A percentile compares a stretch with the other conserved stretches of the same genome.
Conservation (phyloP, 92 coral and sea anemone genomes). For the Epizoanthus illoricatus region DNA sequence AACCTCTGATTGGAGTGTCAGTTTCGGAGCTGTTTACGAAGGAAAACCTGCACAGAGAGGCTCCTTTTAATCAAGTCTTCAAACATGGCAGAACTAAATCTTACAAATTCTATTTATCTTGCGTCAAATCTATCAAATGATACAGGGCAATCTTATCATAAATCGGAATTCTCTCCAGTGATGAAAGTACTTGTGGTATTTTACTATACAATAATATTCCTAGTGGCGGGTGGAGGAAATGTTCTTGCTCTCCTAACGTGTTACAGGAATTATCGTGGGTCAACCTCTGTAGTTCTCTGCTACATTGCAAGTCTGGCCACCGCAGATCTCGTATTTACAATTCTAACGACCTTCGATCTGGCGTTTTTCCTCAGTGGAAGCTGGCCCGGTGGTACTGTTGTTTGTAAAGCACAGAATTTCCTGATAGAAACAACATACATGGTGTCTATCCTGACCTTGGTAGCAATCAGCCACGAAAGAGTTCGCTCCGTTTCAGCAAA, state of each 20-base stretch:
- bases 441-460: constrained; percentile 32
- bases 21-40: not conserved
- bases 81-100: constrained; percentile 1
- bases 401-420: constrained; percentile 39
- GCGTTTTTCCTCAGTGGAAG: constrained; percentile 31
- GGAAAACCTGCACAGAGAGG: not conserved
- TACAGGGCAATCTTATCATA: not conserved
- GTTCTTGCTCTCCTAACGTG: constrained; percentile 16
- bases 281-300: constrained; percentile 31
- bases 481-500: constrained; percentile 30
- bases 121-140: constrained; percentile 8
- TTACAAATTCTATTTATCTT: not conserved
- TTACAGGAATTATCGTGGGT: constrained; percentile 29
- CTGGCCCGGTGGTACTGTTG: constrained; percentile 22
- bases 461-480: constrained; percentile 34
- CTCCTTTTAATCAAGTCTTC: not conserved
- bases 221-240: constrained; percentile 25
- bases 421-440: constrained; percentile 32
- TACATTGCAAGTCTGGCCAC: constrained; percentile 33
- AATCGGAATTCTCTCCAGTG: constrained; percentile 29
- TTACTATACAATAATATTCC: constrained; percentile 20
- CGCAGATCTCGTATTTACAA: constrained; percentile 33
- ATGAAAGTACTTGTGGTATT: constrained; percentile 32
- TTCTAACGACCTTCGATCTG: constrained; percentile 32
- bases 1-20: not conserved